Evolutionary conservation across 2,113 vertebrate species (phyloP).

Genomic region (Hirundichthys speculiger): DNA sequence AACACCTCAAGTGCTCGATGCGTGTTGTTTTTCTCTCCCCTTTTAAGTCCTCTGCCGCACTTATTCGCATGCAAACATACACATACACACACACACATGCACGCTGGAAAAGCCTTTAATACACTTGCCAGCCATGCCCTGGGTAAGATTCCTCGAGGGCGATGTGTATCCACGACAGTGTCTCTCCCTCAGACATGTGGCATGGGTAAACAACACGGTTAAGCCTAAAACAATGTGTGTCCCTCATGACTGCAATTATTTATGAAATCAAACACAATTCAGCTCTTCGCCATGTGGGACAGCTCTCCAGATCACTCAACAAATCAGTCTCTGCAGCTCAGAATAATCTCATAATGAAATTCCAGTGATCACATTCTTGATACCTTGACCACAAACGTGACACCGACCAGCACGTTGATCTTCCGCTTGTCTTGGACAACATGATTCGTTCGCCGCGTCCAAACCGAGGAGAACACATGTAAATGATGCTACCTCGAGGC

Average conservation of each 20-base stretch:
- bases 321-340: slow-evolving; percentile 39
- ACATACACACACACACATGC: slow-evolving; percentile 40
- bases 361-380: neutral
- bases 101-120: slow-evolving; percentile 67
- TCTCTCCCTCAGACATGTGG: slow-evolving; percentile 81
- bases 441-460: neutral
- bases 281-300: slow-evolving; percentile 78
- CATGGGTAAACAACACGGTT: slow-evolving; percentile 82
- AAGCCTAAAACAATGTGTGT: slow-evolving; percentile 82
- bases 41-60: slow-evolving; percentile 67
- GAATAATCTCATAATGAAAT: slow-evolving; percentile 3
- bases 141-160: slow-evolving; percentile 78
- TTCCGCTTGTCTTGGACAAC: slow-evolving; percentile 3
- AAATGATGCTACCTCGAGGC: slow-evolving; percentile 41
- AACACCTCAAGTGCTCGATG: slow-evolving; percentile 70
- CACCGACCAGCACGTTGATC: neutral
- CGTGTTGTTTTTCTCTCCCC: slow-evolving; percentile 72
- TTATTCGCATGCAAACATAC: slow-evolving; percentile 18
- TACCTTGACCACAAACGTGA: neutral
- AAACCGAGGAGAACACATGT: slow-evolving; percentile 57
- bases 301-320: slow-evolving; percentile 71
- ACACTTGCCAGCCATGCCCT: slow-evolving; percentile 76
- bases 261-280: slow-evolving; percentile 84
- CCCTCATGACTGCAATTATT: slow-evolving; percentile 84
- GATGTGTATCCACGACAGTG: slow-evolving; percentile 77